Evolutionary conservation across 2,888 invertebrate genomes (phyloP).

Genomic region (Desoria tigrina): DNA sequence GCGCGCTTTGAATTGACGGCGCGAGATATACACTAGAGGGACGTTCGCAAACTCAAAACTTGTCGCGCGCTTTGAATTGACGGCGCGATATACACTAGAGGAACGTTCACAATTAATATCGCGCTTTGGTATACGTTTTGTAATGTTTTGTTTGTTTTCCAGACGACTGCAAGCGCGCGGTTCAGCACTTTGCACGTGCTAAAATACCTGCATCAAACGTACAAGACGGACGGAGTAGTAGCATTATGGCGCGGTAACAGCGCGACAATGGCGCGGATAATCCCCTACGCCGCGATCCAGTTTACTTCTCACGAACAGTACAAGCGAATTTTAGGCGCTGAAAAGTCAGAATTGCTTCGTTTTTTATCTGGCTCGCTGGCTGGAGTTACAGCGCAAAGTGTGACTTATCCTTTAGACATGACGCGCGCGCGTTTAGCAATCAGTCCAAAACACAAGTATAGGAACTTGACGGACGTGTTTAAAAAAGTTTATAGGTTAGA

Average conservation of each 20-base stretch:
- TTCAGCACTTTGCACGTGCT: no score
- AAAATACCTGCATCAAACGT: no score
- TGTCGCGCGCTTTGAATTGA: no score
- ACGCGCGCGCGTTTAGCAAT: conserved; percentile 97
- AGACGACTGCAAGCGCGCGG: no score
- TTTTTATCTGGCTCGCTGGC: conserved; percentile 92
- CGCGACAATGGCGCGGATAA: conserved; percentile 68
- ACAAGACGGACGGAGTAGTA: no score
- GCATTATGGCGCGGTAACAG: conserved; percentile 99
- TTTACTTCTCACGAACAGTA: conserved; percentile 98
- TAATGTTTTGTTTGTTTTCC: no score
- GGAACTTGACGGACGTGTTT: conserved; percentile 62
- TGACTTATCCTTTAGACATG: conserved; percentile 95
- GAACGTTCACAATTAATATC: no score
- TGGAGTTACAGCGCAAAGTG: conserved; percentile 88
- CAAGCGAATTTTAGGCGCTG: conserved; percentile 69
- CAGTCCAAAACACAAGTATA: conserved; percentile 75
- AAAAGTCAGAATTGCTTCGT: conserved; percentile 58
- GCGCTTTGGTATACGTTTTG: no score
- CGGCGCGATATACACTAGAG: no score
- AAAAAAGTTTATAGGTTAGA: conserved; percentile 41
- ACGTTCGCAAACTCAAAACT: no score
- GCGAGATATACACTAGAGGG: no score
- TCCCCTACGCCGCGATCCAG: conserved; percentile 67
- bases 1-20: no score